These are phyloP conservation scores for Drosophila punjabiensis DNA, from an alignment of 1,140 invertebrate genomes.

Conservation along the genomic window DNA sequence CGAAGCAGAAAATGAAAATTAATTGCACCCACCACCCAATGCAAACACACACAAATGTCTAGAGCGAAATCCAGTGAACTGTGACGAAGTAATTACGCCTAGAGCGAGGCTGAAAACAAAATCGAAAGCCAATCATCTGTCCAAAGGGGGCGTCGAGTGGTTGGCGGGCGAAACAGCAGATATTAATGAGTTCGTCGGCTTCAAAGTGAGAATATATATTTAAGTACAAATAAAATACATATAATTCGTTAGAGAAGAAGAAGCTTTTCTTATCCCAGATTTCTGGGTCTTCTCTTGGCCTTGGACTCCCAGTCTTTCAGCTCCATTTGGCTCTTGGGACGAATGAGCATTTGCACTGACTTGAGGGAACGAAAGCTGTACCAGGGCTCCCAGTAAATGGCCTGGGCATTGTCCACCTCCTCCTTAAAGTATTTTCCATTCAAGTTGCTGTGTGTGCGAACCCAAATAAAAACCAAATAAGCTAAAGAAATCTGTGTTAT, in stretches of 20 bases:
- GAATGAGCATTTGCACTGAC: slow-evolving; percentile 68
- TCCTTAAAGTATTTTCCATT: slow-evolving; percentile 70
- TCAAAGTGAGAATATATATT: slow-evolving; percentile 1
- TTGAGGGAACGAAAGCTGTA: slow-evolving; percentile 67
- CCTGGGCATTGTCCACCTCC: slow-evolving; percentile 47
- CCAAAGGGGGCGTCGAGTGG: slow-evolving; percentile 11
- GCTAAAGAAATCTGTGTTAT: not conserved
- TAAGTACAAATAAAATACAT: not conserved
- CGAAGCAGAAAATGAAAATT: slow-evolving; percentile 57
- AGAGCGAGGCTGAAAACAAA: slow-evolving; percentile 7
- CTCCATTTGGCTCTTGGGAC: slow-evolving; percentile 54
- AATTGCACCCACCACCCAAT: slow-evolving; percentile 54
- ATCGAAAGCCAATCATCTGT: slow-evolving; percentile 46
- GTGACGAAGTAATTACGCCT: slow-evolving; percentile 48
- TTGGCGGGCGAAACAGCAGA: slow-evolving; percentile 6
- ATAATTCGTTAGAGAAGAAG: not conserved
- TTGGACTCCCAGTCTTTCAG: slow-evolving; percentile 13
- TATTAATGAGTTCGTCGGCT: slow-evolving; percentile 22
- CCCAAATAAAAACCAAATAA: not conserved
- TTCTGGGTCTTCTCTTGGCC: not conserved
- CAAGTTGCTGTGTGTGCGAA: slow-evolving; percentile 51
- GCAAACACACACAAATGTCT: slow-evolving; percentile 39
- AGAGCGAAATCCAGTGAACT: slow-evolving; percentile 56
- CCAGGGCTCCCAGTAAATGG: slow-evolving; percentile 70
- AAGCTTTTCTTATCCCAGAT: slow-evolving; percentile 2